These are phyloP conservation scores for Tenthredo distinguenda DNA, from an alignment of 2,888 invertebrate genomes.

Conservation along the genomic window DNA sequence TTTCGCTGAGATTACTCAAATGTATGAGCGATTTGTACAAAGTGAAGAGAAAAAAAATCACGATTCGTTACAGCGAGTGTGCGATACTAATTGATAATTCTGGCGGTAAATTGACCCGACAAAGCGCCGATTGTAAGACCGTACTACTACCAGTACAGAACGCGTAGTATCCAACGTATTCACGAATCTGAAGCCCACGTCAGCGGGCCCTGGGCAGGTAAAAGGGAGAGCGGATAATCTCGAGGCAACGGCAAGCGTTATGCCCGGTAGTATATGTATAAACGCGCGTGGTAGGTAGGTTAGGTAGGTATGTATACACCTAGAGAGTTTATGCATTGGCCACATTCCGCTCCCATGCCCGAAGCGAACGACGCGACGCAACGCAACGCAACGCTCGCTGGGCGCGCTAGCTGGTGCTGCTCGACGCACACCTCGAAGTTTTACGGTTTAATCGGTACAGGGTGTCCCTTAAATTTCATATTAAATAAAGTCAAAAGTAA, in stretches of 20 bases:
- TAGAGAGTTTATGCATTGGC: conserved; percentile 73
- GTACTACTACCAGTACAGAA: neutral
- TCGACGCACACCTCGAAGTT: neutral
- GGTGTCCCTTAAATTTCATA: conserved; percentile 4
- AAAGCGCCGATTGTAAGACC: conserved; percentile 9
- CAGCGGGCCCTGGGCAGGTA: neutral
- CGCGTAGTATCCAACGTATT: neutral
- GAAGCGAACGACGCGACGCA: conserved; percentile 56
- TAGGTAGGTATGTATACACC: conserved; percentile 28
- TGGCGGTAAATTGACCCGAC: conserved; percentile 35
- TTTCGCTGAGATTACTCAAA: neutral
- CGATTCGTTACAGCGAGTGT: conserved; percentile 2
- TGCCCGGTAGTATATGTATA: conserved; percentile 43
- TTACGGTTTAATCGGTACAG: conserved; percentile 6
- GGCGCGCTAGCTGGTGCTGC: neutral
- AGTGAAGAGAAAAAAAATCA: neutral
- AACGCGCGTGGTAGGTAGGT: neutral
- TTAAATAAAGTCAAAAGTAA: neutral
- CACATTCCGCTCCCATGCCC: conserved; percentile 77
- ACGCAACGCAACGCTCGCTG: conserved; percentile 57
- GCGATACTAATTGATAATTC: conserved; percentile 37
- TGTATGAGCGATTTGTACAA: neutral
- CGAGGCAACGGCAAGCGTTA: conserved; percentile 3
- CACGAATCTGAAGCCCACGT: neutral
- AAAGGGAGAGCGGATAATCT: conserved; percentile 24